Conservation (phyloP, 2,888 invertebrate genomes). For the Anticlea derivata region DNA sequence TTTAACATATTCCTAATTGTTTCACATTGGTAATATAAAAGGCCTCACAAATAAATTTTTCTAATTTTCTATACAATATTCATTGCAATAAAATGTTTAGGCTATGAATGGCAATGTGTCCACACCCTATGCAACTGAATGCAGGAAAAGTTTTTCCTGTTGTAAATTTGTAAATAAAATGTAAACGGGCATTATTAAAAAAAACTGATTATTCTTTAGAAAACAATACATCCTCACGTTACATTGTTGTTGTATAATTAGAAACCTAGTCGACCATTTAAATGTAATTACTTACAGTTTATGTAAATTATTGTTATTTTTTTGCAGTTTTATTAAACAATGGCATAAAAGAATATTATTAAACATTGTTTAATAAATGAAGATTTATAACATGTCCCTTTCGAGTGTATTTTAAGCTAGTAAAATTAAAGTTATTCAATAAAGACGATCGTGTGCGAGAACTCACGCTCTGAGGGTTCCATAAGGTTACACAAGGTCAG, state of each 20-base stretch:
- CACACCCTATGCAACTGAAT: constrained; percentile 3
- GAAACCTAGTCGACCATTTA: constrained; percentile 16
- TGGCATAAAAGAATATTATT: neutral
- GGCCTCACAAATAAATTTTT: too few species aligned
- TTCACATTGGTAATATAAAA: too few species aligned
- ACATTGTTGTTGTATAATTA: constrained; percentile 19
- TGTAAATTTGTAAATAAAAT: constrained; percentile 20
- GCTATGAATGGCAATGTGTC: neutral
- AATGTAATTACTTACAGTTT: constrained; percentile 10
- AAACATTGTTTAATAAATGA: neutral
- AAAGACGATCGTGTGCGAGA: too few species aligned
- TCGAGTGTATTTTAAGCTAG: too few species aligned
- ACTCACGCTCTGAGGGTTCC: too few species aligned
- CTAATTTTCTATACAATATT: too few species aligned
- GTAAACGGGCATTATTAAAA: constrained; percentile 10
- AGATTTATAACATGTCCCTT: too few species aligned
- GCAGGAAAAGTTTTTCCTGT: constrained; percentile 20
- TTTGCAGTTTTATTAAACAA: constrained; percentile 6
- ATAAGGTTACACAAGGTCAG: too few species aligned
- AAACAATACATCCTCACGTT: constrained; percentile 22
- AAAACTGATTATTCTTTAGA: constrained; percentile 22
- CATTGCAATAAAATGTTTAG: too few species aligned
- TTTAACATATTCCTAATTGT: too few species aligned
- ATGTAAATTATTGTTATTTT: constrained; percentile 14
- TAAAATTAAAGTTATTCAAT: too few species aligned